Evolutionary conservation across 2,113 vertebrate species (phyloP), one percentile per base, ranked within the genome.

Genomic region (Henicopernis longicauda): DNA sequence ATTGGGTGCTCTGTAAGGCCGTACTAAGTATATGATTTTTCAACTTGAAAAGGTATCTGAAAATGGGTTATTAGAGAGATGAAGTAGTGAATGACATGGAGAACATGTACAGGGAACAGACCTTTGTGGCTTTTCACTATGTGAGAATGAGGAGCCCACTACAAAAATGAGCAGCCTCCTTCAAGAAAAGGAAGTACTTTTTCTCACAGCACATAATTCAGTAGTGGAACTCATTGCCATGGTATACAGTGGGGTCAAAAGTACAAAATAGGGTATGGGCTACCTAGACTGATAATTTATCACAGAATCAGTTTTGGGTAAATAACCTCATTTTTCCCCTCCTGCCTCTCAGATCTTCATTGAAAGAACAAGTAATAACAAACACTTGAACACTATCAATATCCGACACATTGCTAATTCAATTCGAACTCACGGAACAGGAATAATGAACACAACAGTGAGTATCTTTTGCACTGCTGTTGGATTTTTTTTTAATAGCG

Each of bases 361-460:
- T 85, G 99, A 99, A 96, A 99, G 98, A 97, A 99, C 99, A 16
- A 99, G 99, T 96, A 99, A 99, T 98, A 99, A 99, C 97, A 99
- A 99, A 91, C 99, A 99, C 97, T 98, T 99, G 97, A 99, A 99
- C 98, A 99, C 99, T 62, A 99, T 99, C 98, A 99, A 99, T 97
- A 99, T 99, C 95, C 98, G 99, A 17, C 99, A 99, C 97, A 99
- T 99, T 29, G 99, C 99, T 82, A 99, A 99, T 98, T 99, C 99
- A 1, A 99, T 99, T 94, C 98, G 99, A 84, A 99, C 99, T 32
- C 99, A 99, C 31, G 99, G 99, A 92, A 99, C 99, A 3, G 99
- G 99, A 89, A 99, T 99, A 66, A 99, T 99, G 99, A 99, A 99
- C 98, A 99, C 99, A 95, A 99, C 99, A 23, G 99, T 99, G 98